phyloP scores from a whole-genome alignment of 2,113 vertebrate genomes.

The Orthochromis malagaraziensis region DNA sequence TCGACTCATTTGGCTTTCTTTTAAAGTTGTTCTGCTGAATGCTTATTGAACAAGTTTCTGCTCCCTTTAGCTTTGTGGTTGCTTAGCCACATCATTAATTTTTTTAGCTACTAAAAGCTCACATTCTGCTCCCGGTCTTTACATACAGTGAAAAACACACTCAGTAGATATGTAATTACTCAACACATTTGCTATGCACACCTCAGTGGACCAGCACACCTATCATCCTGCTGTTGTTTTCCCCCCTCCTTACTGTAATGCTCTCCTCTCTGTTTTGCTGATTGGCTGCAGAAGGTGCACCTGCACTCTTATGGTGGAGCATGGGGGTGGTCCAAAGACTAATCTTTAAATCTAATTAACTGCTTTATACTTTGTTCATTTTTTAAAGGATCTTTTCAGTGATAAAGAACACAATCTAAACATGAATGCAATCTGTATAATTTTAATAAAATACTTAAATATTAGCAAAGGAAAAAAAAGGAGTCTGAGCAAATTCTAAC shows the following conservation, averaged over 20 bases:
- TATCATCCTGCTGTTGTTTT: background rate
- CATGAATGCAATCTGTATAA: accelerated
- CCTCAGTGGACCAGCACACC: background rate
- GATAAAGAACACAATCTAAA: background rate
- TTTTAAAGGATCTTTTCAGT: background rate
- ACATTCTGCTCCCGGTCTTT: accelerated
- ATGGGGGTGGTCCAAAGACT: background rate
- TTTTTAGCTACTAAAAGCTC: background rate
- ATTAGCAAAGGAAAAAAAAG: background rate
- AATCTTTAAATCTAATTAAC: background rate
- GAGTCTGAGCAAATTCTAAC: background rate
- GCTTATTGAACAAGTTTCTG: background rate
- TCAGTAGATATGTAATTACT: background rate
- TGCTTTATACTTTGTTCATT: background rate
- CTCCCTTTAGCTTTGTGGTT: background rate
- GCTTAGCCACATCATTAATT: background rate
- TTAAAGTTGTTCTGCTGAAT: background rate
- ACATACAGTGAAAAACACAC: background rate
- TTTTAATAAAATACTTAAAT: background rate
- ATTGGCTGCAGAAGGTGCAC: background rate
- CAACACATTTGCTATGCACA: background rate
- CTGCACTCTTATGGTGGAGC: background rate
- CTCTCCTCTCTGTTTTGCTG: background rate
- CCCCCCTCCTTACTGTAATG: background rate
- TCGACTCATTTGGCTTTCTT: background rate